A percentile compares a stretch with the other conserved stretches of the same genome.
Evolutionary conservation across 2,888 invertebrate genomes (phyloP).

Genomic region (Archips xylosteana): DNA sequence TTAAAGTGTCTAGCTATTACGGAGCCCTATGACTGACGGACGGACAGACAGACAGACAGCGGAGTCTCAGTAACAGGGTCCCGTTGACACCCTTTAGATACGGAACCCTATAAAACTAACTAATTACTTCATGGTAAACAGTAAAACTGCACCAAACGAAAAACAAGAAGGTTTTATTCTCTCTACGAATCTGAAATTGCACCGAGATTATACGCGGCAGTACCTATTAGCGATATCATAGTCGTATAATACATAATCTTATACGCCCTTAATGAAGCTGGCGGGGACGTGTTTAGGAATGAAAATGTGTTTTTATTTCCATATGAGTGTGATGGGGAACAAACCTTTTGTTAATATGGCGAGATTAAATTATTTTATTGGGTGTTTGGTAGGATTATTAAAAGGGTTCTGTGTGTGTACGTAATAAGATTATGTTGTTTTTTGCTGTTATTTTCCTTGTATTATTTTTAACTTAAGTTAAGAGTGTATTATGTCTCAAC

Average conservation of each 20-base stretch:
- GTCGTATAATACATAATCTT: slow-evolving; percentile 8
- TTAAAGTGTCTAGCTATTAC: no score
- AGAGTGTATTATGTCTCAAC: no score
- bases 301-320: slow-evolving; percentile 34
- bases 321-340: slow-evolving; percentile 14
- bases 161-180: slow-evolving; percentile 14
- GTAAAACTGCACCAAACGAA: neutral
- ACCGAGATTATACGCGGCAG: slow-evolving; percentile 9
- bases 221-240: slow-evolving; percentile 22
- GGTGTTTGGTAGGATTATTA: slow-evolving; percentile 32
- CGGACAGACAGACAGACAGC: no score
- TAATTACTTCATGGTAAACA: no score
- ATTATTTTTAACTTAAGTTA: neutral
- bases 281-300: slow-evolving; percentile 32
- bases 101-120: no score
- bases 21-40: no score
- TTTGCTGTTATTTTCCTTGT: neutral
- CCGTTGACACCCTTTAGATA: no score
- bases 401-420: neutral
- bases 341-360: slow-evolving; percentile 36
- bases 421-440: neutral
- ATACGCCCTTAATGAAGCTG: slow-evolving; percentile 21
- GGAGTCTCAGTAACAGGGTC: no score
- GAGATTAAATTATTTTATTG: slow-evolving; percentile 30
- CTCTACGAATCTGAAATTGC: neutral